Evolutionary conservation across 2,113 vertebrate species (phyloP).

Genomic region (Carassius gibelio): DNA sequence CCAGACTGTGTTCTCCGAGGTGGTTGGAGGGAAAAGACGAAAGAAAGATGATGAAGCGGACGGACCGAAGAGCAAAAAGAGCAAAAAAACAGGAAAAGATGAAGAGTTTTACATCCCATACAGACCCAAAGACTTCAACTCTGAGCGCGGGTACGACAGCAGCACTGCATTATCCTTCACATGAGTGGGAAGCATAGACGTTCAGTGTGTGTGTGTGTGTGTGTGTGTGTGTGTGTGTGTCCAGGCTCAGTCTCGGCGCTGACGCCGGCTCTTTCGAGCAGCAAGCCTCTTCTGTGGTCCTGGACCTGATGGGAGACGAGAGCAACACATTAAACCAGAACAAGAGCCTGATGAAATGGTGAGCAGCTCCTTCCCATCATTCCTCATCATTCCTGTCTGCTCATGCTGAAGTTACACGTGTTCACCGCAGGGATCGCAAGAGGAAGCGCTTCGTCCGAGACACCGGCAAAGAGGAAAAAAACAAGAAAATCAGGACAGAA

Average conservation of each 20-base stretch:
- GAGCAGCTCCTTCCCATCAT: conserved; percentile 44
- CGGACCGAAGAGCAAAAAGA: conserved; percentile 70
- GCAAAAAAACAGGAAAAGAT: conserved; percentile 65
- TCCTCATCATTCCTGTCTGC: neutral
- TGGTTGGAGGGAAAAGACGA: conserved; percentile 80
- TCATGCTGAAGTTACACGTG: neutral
- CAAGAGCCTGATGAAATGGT: conserved; percentile 86
- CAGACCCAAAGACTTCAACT: conserved; percentile 91
- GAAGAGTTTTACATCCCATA: conserved; percentile 89
- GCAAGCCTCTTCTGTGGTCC: conserved; percentile 84
- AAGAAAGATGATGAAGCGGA: neutral
- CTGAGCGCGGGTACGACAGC: conserved; percentile 84
- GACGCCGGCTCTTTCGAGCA: conserved; percentile 85
- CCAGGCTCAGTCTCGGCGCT: conserved; percentile 79
- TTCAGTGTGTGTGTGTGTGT: neutral
- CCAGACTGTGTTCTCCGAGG: conserved; percentile 82
- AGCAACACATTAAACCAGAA: conserved; percentile 75
- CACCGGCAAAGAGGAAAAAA: conserved; percentile 85
- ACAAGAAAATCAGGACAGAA: conserved; percentile 87
- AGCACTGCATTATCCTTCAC: neutral
- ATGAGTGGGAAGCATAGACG: neutral
- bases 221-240: neutral
- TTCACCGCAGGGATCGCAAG: conserved; percentile 87
- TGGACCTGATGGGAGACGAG: conserved; percentile 90
- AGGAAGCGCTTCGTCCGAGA: conserved; percentile 90